A percentile compares a stretch with the other conserved stretches of the same genome.
Conservation (phyloP, 2,888 invertebrate species). For the Phrixothrix hirtus region DNA sequence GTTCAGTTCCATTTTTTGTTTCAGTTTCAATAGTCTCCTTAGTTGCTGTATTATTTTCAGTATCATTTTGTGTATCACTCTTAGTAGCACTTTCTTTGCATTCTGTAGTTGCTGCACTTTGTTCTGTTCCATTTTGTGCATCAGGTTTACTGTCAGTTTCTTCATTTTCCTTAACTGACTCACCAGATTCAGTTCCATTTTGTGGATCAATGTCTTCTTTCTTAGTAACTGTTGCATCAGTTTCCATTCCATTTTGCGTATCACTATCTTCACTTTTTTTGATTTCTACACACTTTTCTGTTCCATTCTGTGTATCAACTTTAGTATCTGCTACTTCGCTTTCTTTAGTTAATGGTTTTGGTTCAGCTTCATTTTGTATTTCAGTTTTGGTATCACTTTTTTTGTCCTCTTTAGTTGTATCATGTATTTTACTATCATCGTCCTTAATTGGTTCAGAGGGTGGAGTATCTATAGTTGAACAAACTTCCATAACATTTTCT, state of each 20-base stretch:
- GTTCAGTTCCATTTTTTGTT: conserved; percentile 3
- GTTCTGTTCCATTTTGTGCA: conserved; percentile 4
- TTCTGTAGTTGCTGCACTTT: conserved; percentile 4
- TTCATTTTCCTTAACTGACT: conserved; percentile 3
- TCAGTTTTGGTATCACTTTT: conserved; percentile 10
- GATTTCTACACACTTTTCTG: neutral
- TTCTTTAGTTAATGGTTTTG: conserved; percentile 33
- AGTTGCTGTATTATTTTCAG: conserved; percentile 23
- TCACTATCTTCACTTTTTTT: too few relatives aligned
- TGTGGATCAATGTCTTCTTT: too few relatives aligned
- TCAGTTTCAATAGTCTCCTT: conserved; percentile 10
- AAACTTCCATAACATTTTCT: too few relatives aligned
- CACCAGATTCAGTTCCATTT: neutral
- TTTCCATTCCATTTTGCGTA: neutral
- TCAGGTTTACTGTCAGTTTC: conserved; percentile 9
- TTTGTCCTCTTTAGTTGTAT: too few relatives aligned
- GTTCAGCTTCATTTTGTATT: conserved; percentile 3
- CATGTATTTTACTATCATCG: too few relatives aligned
- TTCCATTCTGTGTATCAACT: conserved; percentile 13
- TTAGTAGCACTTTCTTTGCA: too few relatives aligned
- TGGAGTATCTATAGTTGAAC: too few relatives aligned
- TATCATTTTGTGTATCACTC: too few relatives aligned
- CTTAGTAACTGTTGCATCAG: neutral
- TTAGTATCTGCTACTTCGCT: conserved; percentile 9
- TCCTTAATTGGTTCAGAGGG: too few relatives aligned